Evolutionary conservation across 2,888 invertebrate genomes (phyloP).

Genomic region (Nephrotoma flavescens): DNA sequence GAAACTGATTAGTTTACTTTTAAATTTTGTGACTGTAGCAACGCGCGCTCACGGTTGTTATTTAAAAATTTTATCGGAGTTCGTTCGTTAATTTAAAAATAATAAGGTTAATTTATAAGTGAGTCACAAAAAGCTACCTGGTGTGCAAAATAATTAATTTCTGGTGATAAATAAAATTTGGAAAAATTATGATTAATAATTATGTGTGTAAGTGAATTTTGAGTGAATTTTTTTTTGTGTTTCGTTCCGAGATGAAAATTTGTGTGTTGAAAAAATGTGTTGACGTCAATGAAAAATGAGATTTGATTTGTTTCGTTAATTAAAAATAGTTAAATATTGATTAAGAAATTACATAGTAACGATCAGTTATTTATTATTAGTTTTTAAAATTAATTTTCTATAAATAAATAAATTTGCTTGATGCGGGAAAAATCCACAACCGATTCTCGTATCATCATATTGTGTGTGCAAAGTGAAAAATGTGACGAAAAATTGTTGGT

Average conservation of each 20-base stretch:
- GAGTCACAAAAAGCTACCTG: background rate
- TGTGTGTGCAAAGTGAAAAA: background rate
- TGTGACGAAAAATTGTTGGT: background rate
- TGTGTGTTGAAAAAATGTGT: too few species aligned
- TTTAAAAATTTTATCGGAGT: background rate
- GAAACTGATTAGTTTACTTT: constrained; percentile 4
- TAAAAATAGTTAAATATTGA: background rate
- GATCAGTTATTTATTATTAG: background rate
- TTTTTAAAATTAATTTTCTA: background rate
- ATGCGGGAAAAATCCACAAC: background rate
- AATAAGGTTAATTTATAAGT: too few species aligned
- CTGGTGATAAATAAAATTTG: background rate
- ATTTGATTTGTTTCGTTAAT: background rate
- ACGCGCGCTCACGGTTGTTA: background rate
- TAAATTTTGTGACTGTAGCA: background rate
- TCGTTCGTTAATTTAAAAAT: background rate
- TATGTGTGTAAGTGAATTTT: background rate
- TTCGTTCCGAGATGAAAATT: background rate
- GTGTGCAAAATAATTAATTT: background rate
- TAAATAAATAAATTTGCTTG: background rate
- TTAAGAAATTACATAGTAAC: background rate
- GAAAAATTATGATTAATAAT: background rate
- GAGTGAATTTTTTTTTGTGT: background rate
- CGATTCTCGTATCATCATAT: background rate
- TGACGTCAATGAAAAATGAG: background rate